Base-by-base conservation (phyloP, 2,113 vertebrate species). In the Anser cygnoides region DNA sequence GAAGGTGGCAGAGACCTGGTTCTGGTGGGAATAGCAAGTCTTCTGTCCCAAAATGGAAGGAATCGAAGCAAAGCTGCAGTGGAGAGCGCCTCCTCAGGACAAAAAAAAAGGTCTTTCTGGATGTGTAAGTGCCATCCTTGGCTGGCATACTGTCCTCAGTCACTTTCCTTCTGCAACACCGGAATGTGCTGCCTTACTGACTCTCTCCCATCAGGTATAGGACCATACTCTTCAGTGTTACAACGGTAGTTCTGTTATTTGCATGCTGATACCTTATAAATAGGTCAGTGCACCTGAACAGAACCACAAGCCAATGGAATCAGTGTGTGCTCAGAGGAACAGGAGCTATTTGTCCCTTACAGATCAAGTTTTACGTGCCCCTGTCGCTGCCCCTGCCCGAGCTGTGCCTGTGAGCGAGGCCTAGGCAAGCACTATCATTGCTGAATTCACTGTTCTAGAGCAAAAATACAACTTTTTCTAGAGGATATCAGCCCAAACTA, bases 11-110 rank as follows among this genome's bases (percentile, higher is more conserved):
- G 18, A 84, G 16, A 13, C 10, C 7, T 89, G 3, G 2, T 54
- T 61, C n/a, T 19, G n/a, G 31, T 37, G 9, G 28, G 26, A 35
- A 41, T 13, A 70, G 35, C 35, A 6, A 7, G 35, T 28, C 41
- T 62, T 66, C 17, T 4, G 4, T 54, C 83, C 44, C 21, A n/a
- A 35, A 43, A 35, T 20, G 41, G 25, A 92, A 72, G 57, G 46
- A 91, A 50, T 1, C 31, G 7, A 74, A 89, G 39, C 4, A 91
- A 72, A 33, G 5, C 16, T 8, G 17, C 0, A 0, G 13, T 16
- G 63, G 55, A n/a, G 7, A 80, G 4, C 9, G 20, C 39, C 3
- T 84, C 84, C 75, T 52, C 39, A 78, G 70, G n/a, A 9, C 35
- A 70, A 21, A 8, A 63, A 23, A 81, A 66, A 20, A 78, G 61